A percentile compares a stretch with the other conserved stretches of the same genome.
phyloP scores from a whole-genome alignment of 37 sponge, comb jelly and placozoan genomes.

The Amphimedon queenslandica region DNA sequence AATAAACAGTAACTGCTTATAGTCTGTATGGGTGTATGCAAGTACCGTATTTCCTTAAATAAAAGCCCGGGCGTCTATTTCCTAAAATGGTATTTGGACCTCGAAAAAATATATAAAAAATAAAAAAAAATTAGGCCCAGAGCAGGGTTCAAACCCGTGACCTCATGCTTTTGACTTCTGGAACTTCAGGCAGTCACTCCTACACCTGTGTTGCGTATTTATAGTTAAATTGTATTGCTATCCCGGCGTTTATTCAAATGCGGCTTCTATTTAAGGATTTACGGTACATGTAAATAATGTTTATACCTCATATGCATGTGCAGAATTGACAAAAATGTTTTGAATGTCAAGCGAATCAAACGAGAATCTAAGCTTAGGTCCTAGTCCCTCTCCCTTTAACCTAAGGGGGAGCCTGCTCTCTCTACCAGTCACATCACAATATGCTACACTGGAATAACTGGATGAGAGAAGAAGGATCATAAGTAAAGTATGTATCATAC shows the following conservation, averaged over 20 bases:
- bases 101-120: neutral
- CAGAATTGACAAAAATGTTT: slow-evolving; percentile 89
- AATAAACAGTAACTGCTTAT: neutral
- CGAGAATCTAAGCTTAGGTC: slow-evolving; percentile 81
- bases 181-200: no score
- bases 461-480: neutral
- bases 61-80: no score
- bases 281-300: no score
- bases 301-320: slow-evolving; percentile 93
- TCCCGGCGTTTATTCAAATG: no score
- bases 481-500: neutral
- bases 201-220: neutral
- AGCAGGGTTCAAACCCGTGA: no score
- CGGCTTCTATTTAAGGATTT: no score
- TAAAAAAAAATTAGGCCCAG: no score
- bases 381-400: slow-evolving; percentile 86
- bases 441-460: slow-evolving; percentile 65
- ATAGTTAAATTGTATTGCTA: no score
- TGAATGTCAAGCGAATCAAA: slow-evolving; percentile 93
- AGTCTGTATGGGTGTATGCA: slow-evolving; percentile 10
- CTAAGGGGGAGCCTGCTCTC: slow-evolving; percentile 91
- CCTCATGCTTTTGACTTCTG: no score
- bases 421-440: slow-evolving; percentile 92
- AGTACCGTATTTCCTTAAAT: no score
- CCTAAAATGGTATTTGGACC: no score